Percentiles rank a stretch among this genome's conserved stretches.
Evolutionary conservation across 2,113 vertebrate species (phyloP).

Genomic region (Carettochelys insculpta): DNA sequence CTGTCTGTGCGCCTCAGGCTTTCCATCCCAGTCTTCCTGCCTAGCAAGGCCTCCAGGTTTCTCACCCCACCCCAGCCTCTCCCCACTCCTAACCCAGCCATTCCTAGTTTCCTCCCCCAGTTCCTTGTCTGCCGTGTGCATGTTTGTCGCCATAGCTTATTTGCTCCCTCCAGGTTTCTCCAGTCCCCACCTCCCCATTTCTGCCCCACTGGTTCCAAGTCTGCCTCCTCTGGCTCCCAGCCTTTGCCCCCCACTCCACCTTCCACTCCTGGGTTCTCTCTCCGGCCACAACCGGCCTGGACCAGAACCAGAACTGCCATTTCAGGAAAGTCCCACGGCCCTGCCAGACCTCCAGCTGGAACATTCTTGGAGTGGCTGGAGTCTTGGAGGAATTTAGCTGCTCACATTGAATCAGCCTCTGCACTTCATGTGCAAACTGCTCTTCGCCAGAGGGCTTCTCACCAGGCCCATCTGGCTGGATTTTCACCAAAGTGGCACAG

Average conservation of each 20-base stretch:
- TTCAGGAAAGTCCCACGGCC: not conserved
- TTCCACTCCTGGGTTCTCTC: not conserved
- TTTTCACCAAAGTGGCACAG: not conserved
- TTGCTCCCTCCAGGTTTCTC: too few relatives aligned
- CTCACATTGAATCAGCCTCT: not conserved
- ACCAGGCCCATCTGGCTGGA: not conserved
- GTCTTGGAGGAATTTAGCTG: not conserved
- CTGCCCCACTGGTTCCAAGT: too few relatives aligned
- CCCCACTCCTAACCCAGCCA: not conserved
- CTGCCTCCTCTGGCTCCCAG: not conserved
- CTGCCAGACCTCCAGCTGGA: not conserved
- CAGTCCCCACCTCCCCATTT: too few relatives aligned
- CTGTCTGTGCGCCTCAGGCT: not conserved
- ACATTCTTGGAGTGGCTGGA: not conserved
- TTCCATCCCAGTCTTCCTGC: not conserved
- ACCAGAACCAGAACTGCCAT: not conserved
- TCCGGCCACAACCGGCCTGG: not conserved
- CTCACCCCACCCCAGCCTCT: not conserved
- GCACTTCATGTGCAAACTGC: accelerated
- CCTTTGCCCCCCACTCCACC: not conserved
- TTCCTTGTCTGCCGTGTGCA: not conserved
- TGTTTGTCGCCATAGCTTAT: too few relatives aligned
- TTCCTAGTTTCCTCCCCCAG: not conserved
- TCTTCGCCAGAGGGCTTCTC: not conserved
- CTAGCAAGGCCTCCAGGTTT: too few relatives aligned